Percentiles rank a stretch among this genome's conserved stretches.
These are phyloP conservation scores for Alligator sinensis DNA, from an alignment of 2,113 vertebrate species.

Conservation along the genomic window DNA sequence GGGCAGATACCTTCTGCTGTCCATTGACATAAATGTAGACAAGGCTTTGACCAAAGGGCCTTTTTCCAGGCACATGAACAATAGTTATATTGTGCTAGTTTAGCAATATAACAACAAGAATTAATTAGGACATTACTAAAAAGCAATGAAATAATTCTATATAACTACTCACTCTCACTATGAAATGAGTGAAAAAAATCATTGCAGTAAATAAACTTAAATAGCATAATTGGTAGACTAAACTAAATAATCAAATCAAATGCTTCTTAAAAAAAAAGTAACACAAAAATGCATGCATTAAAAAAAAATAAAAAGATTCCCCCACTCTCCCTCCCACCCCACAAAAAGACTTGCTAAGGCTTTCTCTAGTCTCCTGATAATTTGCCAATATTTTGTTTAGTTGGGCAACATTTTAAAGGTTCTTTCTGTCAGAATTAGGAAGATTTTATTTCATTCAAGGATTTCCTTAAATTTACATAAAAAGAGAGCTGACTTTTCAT, in stretches of 20 bases:
- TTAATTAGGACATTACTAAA: slow-evolving; percentile 20
- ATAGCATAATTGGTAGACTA: not conserved
- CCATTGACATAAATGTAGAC: slow-evolving; percentile 97
- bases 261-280: slow-evolving; percentile 4
- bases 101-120: slow-evolving; percentile 33
- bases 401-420: too few relatives aligned
- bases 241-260: not conserved
- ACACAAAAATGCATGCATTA: not conserved
- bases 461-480: too few relatives aligned
- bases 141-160: not conserved
- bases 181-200: slow-evolving; percentile 1
- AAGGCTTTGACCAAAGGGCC: slow-evolving; percentile 95
- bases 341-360: too few relatives aligned
- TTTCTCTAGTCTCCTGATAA: too few relatives aligned
- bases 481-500: not conserved
- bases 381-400: too few relatives aligned
- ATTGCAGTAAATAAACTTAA: not conserved
- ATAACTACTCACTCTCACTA: not conserved
- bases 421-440: too few relatives aligned
- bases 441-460: too few relatives aligned
- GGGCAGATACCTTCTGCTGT: slow-evolving; percentile 93
- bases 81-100: slow-evolving; percentile 92
- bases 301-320: not conserved
- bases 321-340: too few relatives aligned
- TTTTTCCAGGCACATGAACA: slow-evolving; percentile 95